Evolutionary conservation across 2,797 vertebrate genomes (phyloP), one percentile per base, ranked within the genome.

Genomic region (Bryconaethiops microstoma): DNA sequence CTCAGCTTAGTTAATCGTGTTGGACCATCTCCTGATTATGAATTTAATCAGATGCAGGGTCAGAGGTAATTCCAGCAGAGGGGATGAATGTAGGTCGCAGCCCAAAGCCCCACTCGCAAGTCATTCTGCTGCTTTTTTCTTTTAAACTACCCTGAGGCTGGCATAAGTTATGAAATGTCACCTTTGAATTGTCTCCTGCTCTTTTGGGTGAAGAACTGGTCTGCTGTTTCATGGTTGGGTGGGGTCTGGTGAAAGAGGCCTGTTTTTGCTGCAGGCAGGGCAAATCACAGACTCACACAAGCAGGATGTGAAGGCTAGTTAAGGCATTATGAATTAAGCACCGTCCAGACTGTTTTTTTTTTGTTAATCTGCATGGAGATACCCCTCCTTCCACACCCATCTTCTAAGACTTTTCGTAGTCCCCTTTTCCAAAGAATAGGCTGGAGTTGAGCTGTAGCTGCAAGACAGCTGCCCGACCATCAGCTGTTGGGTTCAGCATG

Each of bases 391-490:
- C 35, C 35, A 7, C 85, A 68, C 23, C 59, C 59, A 25, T 25
- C 59, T 70, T 19, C 35, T 77, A 83, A 74, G 2, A 70, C 77
- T 77, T 85, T 65, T 52, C 16, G 84, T 16, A 75, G 4, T 35
- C 35, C 88, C 85, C 87, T 12, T 64, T 21, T 55, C 57, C 74
- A 75, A 65, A 69, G 62, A 63, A 21, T n/a, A 23, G 70, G 45
- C 62, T 39, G 55, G 54, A 79, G 87, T 54, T 90, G 67, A 81
- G 79, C 78, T 88, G 86, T 89, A 88, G 83, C 90, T 14, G 57
- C 91, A 91, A 29, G 29, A 64, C 94, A 95, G 93, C 94, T 95
- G 94, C 92, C 89, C 39, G 40, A 0, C 84, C 86, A 93, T 94
- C 93, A 94, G 92, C 93, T 94, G 93, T 72, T 59, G 50, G 29